phyloP scores from a whole-genome alignment of 2,797 vertebrate genomes.

The Peromyscus aztecus region DNA sequence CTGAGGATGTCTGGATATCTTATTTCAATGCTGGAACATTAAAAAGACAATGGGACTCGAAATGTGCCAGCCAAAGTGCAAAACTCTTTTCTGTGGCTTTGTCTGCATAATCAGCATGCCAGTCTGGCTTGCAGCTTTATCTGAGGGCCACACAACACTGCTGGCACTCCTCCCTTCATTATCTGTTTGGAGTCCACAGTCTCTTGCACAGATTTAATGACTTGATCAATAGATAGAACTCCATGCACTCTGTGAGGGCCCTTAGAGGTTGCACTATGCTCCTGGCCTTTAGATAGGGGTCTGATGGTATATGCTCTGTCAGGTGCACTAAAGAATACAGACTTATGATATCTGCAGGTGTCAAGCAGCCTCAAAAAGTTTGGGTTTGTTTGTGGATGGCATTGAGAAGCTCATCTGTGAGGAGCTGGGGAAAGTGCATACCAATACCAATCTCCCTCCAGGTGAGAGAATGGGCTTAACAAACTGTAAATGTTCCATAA shows the following conservation, averaged over 20 bases:
- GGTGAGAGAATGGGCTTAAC: neutral
- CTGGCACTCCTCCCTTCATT: accelerated
- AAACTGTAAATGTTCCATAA: accelerated
- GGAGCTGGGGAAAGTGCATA: neutral
- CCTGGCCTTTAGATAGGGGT: neutral
- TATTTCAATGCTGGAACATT: neutral
- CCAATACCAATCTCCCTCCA: neutral
- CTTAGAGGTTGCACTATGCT: accelerated
- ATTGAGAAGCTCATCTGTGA: neutral
- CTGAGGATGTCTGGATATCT: neutral
- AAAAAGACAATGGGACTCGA: neutral
- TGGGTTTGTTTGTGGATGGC: no score
- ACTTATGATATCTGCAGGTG: neutral
- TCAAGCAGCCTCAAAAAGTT: neutral
- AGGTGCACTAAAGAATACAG: no score
- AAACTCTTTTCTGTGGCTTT: neutral
- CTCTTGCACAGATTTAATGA: no score
- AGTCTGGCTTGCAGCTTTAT: neutral
- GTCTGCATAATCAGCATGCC: no score
- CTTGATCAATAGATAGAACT: neutral
- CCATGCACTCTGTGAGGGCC: accelerated
- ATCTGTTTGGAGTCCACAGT: accelerated
- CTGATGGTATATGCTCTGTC: accelerated
- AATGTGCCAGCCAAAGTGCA: neutral
- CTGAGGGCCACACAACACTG: accelerated